These are phyloP conservation scores for Noctua fimbriata DNA, from an alignment of 2,888 invertebrate species.

Conservation along the genomic window DNA sequence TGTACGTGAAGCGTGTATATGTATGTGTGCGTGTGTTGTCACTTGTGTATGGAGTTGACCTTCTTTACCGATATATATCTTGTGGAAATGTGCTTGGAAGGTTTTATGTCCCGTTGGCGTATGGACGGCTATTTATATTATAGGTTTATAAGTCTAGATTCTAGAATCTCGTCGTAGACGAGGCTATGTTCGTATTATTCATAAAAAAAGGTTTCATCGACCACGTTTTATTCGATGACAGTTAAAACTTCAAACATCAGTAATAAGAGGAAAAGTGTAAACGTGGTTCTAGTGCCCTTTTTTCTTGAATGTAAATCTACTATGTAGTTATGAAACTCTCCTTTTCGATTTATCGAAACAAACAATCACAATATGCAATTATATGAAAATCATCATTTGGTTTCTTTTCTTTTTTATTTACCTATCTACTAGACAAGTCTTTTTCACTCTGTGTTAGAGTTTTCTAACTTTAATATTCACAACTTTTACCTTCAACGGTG, in stretches of 20 bases:
- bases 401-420: no score
- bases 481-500: background rate
- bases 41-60: background rate
- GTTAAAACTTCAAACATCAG: background rate
- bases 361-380: background rate
- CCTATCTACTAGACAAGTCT: background rate
- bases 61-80: background rate
- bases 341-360: background rate
- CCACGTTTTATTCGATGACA: background rate
- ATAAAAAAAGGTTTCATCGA: background rate
- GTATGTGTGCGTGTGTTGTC: background rate
- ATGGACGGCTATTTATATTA: conserved; percentile 10
- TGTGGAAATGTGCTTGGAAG: conserved; percentile 8
- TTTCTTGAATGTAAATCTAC: background rate
- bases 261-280: background rate
- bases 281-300: background rate
- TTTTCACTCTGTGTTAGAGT: background rate
- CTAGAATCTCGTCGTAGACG: background rate
- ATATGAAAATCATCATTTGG: background rate
- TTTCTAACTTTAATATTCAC: background rate
- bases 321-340: background rate
- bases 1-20: background rate
- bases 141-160: conserved; percentile 3
- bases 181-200: background rate
- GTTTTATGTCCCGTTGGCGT: conserved; percentile 26